Evolutionary conservation across 2,797 vertebrate species (phyloP).

Genomic region (Geotrypetes seraphini): DNA sequence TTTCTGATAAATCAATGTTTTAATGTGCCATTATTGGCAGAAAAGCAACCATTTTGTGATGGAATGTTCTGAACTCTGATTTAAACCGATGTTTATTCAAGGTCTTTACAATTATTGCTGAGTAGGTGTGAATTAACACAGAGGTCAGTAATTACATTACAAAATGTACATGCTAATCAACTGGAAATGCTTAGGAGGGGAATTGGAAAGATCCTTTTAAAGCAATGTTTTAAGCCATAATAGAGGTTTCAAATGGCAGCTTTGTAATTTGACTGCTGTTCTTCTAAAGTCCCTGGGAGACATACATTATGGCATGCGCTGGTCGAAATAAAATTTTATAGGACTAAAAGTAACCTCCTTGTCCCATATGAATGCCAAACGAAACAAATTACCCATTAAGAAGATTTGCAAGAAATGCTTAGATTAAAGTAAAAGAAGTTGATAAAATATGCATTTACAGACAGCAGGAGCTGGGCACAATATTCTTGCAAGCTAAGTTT

Average conservation of each 20-base stretch:
- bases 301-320: not conserved
- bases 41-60: conserved; percentile 6
- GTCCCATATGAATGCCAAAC: not conserved
- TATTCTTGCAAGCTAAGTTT: not conserved
- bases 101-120: conserved; percentile 4
- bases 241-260: not conserved
- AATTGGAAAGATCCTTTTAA: conserved; percentile 9
- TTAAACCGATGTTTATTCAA: conserved; percentile 12
- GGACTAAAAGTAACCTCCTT: not conserved
- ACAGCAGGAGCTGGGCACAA: not conserved
- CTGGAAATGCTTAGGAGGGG: conserved; percentile 1
- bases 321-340: not conserved
- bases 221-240: not conserved
- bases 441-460: not conserved
- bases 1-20: conserved; percentile 10
- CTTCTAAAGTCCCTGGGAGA: conserved; percentile 4
- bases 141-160: conserved; percentile 6
- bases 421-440: not conserved
- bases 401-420: not conserved
- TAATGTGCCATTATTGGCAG: conserved; percentile 5
- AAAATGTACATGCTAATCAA: conserved; percentile 6
- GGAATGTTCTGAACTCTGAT: not conserved
- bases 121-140: conserved; percentile 12
- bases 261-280: conserved; percentile 1
- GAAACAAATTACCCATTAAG: not conserved